A percentile compares a stretch with the other conserved stretches of the same genome.
Conservation (phyloP, 1,140 invertebrate genomes). For the Papilio helenus region DNA sequence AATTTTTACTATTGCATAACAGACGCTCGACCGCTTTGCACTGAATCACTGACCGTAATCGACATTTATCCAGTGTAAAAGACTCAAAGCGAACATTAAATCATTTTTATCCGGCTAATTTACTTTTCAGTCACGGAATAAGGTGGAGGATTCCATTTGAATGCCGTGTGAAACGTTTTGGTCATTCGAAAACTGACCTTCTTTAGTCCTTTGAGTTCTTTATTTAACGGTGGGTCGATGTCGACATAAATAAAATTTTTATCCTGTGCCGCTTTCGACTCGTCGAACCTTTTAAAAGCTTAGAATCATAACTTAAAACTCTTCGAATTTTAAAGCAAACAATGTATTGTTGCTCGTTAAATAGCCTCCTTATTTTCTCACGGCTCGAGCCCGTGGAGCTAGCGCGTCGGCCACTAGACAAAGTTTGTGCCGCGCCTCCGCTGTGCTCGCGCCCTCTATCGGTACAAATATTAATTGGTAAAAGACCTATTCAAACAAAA, state of each 20-base stretch:
- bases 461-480: slow-evolving; percentile 82
- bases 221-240: slow-evolving; percentile 45
- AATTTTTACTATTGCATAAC: slow-evolving; percentile 41
- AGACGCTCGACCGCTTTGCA: neutral
- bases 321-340: slow-evolving; percentile 67
- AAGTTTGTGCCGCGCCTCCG: slow-evolving; percentile 65
- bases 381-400: slow-evolving; percentile 54
- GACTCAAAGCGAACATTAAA: neutral
- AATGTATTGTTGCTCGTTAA: slow-evolving; percentile 67
- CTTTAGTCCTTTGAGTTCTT: slow-evolving; percentile 40
- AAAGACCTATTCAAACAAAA: slow-evolving; percentile 80
- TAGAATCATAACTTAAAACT: slow-evolving; percentile 49
- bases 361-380: slow-evolving; percentile 70
- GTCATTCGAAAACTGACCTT: slow-evolving; percentile 45
- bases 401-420: slow-evolving; percentile 62
- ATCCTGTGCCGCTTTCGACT: slow-evolving; percentile 25
- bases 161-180: slow-evolving; percentile 43
- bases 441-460: slow-evolving; percentile 68
- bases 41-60: slow-evolving; percentile 5
- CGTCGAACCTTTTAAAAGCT: slow-evolving; percentile 44
- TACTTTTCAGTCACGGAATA: slow-evolving; percentile 59
- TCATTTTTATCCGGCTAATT: slow-evolving; percentile 38
- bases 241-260: slow-evolving; percentile 40
- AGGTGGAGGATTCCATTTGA: slow-evolving; percentile 56
- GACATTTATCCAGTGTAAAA: neutral